Base-by-base conservation (phyloP, 2,888 invertebrate genomes). In the Seladonia tumulorum region DNA sequence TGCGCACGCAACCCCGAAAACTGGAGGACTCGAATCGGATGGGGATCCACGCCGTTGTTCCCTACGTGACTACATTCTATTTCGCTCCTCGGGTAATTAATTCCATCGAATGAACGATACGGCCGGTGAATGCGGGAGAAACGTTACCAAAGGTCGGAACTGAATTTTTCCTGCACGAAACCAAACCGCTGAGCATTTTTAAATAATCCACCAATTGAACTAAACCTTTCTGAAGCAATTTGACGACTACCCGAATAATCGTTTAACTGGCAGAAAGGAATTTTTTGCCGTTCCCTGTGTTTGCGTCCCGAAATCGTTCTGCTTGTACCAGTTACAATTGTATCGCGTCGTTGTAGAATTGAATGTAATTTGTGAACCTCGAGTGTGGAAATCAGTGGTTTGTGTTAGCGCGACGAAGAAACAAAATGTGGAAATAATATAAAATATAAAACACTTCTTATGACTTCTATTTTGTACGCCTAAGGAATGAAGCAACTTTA, bases 61-160 rank as follows among this genome's bases (percentile, higher is more conserved):
- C 29, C 29, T 8, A 63, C 63, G 63, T 63, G 8, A 63, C n/a
- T 35, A 63, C 49, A 29, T 73, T 82, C 25, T 16, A 39, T 57
- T 73, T 47, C 73, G 45, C 53, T 63, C 42, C 53, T 2, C 49
- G 29, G 49, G 29, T 73, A 63, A 72, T 72, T 79, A 81, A 72
- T 79, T 66, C 71, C n/a, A 8, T 42, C 63, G 72, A 81, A 81
- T 63, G 29, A 72, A 49, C 63, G 29, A 80, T 82, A 74, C 42
- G 42, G 7, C 7, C 66, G 14, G 42, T 14, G 70, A 70, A 42
- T 42, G 42, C 42, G 39, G 42, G 5, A 22, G 70, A 25, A 66
- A 70, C 70, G 42, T n/a, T 70, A n/a, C 70, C 22, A 42, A n/a
- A 39, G 7, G 42, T 14, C n/a, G 70, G 22, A 42, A 76, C 8